Percentiles rank a stretch among this genome's conserved stretches.
These are phyloP conservation scores for Kryptolebias marmoratus DNA, from an alignment of 2,113 vertebrate species.

Conservation along the genomic window DNA sequence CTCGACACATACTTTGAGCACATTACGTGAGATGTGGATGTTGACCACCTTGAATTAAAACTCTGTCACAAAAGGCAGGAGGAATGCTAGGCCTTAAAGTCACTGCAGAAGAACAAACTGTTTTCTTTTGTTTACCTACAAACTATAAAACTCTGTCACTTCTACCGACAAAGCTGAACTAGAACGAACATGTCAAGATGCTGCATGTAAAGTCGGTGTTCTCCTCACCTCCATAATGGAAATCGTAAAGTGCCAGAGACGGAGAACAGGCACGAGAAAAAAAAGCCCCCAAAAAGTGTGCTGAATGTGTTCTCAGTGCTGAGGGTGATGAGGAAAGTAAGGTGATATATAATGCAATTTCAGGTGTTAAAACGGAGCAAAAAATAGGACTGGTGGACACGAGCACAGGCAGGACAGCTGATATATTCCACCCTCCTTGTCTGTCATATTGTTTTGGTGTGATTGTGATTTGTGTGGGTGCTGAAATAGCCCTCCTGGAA, in stretches of 20 bases:
- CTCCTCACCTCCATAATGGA: slow-evolving; percentile 19
- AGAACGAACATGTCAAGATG: slow-evolving; percentile 11
- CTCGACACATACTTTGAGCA: too few relatives aligned
- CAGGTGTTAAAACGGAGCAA: slow-evolving; percentile 41
- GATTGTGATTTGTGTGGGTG: slow-evolving; percentile 70
- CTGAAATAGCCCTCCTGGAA: slow-evolving; percentile 72
- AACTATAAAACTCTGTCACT: slow-evolving; percentile 11
- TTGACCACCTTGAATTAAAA: too few relatives aligned
- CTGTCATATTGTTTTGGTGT: slow-evolving; percentile 63
- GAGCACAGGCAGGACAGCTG: slow-evolving; percentile 27
- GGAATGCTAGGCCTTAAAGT: neutral
- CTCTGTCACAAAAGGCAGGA: too few relatives aligned
- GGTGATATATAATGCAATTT: slow-evolving; percentile 50
- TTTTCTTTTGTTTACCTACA: neutral
- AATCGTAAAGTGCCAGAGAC: slow-evolving; percentile 19
- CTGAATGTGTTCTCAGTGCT: slow-evolving; percentile 10
- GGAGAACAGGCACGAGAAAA: slow-evolving; percentile 1
- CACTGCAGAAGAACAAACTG: neutral
- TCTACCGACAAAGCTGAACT: slow-evolving; percentile 8
- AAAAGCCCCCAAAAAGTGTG: slow-evolving; percentile 5
- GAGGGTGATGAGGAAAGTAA: slow-evolving; percentile 20
- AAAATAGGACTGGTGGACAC: slow-evolving; percentile 31
- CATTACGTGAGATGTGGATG: too few relatives aligned
- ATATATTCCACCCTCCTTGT: slow-evolving; percentile 35
- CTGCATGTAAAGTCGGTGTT: slow-evolving; percentile 37